These are phyloP conservation scores for Anthopleura xanthogrammica DNA, from an alignment of 92 coral and sea anemone genomes.

Conservation along the genomic window DNA sequence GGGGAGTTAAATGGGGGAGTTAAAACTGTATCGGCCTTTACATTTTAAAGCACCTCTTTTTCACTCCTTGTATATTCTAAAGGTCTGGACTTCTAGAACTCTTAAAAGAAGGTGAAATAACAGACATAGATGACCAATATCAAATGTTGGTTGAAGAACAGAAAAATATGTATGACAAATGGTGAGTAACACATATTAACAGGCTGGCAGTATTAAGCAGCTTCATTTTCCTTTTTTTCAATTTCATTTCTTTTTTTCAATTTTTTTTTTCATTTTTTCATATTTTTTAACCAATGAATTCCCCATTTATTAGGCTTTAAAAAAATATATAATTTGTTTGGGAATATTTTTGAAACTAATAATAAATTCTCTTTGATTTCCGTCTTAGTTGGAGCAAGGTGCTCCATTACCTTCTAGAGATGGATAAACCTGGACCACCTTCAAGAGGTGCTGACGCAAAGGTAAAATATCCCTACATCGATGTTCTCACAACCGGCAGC, in stretches of 20 bases:
- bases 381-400: constrained; percentile 83
- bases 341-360: not conserved
- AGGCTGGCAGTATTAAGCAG: not conserved
- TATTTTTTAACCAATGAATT: too few species aligned
- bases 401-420: constrained; percentile 77
- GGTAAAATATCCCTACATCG: constrained; percentile 13
- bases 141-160: constrained; percentile 74
- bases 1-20: too few species aligned
- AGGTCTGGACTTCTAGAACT: constrained; percentile 85
- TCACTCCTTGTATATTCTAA: not conserved
- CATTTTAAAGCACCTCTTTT: too few species aligned
- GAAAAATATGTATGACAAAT: constrained; percentile 81
- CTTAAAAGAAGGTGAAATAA: constrained; percentile 76
- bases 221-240: too few species aligned
- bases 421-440: constrained; percentile 85
- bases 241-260: too few species aligned
- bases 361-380: not conserved
- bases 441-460: constrained; percentile 59
- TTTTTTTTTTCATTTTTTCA: too few species aligned
- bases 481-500: too few species aligned
- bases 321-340: not conserved
- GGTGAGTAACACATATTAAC: constrained; percentile 27
- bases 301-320: too few species aligned
- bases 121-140: constrained; percentile 75
- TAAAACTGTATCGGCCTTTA: too few species aligned